Conservation (phyloP, 2,797 vertebrate species). For the Telmatherina bonti region DNA sequence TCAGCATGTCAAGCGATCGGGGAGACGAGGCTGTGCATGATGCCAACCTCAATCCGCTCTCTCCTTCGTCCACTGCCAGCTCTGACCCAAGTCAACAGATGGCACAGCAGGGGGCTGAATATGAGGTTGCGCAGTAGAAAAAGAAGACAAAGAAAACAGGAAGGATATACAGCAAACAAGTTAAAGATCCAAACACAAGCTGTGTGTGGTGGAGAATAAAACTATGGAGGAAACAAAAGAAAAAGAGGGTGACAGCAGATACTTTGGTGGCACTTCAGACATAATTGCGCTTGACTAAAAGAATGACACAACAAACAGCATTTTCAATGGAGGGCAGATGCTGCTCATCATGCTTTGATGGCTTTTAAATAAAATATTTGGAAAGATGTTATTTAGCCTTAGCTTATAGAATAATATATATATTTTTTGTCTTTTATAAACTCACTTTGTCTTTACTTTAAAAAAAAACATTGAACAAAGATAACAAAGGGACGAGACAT, state of each 20-base stretch:
- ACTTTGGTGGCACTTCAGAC: not conserved
- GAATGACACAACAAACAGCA: not conserved
- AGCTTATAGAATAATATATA: not conserved
- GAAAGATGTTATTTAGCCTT: not conserved
- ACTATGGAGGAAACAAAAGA: not conserved
- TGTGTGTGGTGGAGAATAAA: slow-evolving; percentile 7
- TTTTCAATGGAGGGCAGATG: not conserved
- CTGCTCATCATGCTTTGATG: not conserved
- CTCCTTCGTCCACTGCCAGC: slow-evolving; percentile 32
- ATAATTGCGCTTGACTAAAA: not conserved
- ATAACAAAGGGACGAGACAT: not conserved
- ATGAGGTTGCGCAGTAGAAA: slow-evolving; percentile 35
- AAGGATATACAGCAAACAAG: not conserved
- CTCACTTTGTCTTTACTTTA: not conserved
- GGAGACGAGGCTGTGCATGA: slow-evolving; percentile 22
- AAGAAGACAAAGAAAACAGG: slow-evolving; percentile 24
- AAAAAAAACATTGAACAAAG: not conserved
- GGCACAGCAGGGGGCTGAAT: slow-evolving; percentile 43
- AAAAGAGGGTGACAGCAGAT: not conserved
- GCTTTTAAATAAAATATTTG: not conserved
- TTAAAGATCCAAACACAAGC: slow-evolving; percentile 4
- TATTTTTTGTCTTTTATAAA: not conserved
- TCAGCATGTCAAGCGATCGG: slow-evolving; percentile 6
- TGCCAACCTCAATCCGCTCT: slow-evolving; percentile 33
- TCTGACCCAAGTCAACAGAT: slow-evolving; percentile 70